These are phyloP conservation scores for Xiphorhynchus elegans DNA, from an alignment of 2,113 vertebrate genomes.

Conservation along the genomic window DNA sequence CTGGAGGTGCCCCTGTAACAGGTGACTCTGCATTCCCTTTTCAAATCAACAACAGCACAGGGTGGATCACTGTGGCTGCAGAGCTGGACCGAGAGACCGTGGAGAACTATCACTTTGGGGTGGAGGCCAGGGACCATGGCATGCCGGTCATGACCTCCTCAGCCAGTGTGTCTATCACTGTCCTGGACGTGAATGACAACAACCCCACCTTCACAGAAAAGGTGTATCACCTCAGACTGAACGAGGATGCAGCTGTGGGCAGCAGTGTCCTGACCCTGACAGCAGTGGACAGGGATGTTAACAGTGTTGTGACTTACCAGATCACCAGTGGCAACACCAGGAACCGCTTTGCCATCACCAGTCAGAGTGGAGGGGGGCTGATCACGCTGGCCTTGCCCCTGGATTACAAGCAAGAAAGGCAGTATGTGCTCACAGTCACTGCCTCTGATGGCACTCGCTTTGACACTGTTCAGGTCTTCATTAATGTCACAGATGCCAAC, in stretches of 20 bases:
- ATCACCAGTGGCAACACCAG: constrained; percentile 96
- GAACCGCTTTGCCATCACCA: constrained; percentile 95
- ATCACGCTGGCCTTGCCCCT: constrained; percentile 91
- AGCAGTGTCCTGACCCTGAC: constrained; percentile 91
- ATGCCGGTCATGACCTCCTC: constrained; percentile 90
- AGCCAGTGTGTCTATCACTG: constrained; percentile 90
- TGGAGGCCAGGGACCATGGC: constrained; percentile 92
- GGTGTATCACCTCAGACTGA: constrained; percentile 89
- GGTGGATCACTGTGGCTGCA: constrained; percentile 89
- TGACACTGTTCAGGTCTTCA: constrained; percentile 90
- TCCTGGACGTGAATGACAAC: constrained; percentile 95
- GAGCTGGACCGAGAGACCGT: constrained; percentile 91
- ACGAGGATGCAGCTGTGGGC: constrained; percentile 91
- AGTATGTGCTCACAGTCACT: constrained; percentile 91
- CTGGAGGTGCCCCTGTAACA: neutral
- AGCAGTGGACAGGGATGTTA: constrained; percentile 89
- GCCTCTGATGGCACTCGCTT: constrained; percentile 92
- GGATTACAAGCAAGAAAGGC: constrained; percentile 97
- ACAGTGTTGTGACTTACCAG: constrained; percentile 96
- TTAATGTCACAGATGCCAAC: constrained; percentile 96
- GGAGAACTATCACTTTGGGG: constrained; percentile 91
- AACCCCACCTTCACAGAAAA: constrained; percentile 91
- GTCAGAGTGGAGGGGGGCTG: constrained; percentile 93
- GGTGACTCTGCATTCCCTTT: constrained; percentile 82
- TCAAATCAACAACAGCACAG: constrained; percentile 93